Conservation (phyloP, 2,888 invertebrate species). For the Tetragonula carbonaria region DNA sequence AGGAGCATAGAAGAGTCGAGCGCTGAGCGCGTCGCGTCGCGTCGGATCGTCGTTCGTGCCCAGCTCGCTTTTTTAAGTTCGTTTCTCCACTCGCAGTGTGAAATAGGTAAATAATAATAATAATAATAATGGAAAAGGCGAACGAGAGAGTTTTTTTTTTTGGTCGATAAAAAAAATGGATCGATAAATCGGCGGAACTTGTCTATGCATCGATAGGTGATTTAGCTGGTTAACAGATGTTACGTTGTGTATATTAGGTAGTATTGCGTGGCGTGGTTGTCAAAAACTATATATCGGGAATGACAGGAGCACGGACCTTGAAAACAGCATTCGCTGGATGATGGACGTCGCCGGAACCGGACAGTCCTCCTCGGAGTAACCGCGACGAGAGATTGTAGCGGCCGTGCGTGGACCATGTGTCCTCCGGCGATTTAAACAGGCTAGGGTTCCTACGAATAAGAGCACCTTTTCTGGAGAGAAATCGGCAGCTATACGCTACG, state of each 20-base stretch:
- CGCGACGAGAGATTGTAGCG: conserved; percentile 79
- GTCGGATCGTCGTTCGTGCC: no score
- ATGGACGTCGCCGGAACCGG: conserved; percentile 79
- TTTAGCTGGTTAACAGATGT: not conserved
- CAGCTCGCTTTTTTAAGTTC: not conserved
- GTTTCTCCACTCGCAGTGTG: not conserved
- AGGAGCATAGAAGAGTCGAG: conserved; percentile 1
- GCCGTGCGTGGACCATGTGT: conserved; percentile 74
- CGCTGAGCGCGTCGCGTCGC: no score
- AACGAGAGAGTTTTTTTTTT: not conserved
- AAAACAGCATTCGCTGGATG: conserved; percentile 78
- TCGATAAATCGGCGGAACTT: not conserved
- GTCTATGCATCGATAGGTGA: no score
- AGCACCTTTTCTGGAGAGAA: conserved; percentile 25
- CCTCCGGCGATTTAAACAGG: conserved; percentile 70
- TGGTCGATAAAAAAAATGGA: not conserved
- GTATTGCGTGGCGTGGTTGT: not conserved
- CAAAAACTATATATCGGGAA: conserved; percentile 5
- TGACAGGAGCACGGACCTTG: conserved; percentile 72
- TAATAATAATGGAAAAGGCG: not conserved
- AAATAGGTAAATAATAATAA: no score
- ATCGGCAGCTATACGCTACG: not conserved
- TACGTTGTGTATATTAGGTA: not conserved
- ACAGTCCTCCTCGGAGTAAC: conserved; percentile 77
- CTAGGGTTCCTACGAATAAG: conserved; percentile 73